Base-by-base conservation (phyloP, 2,888 invertebrate species). In the Ormyrus pomaceus region DNA sequence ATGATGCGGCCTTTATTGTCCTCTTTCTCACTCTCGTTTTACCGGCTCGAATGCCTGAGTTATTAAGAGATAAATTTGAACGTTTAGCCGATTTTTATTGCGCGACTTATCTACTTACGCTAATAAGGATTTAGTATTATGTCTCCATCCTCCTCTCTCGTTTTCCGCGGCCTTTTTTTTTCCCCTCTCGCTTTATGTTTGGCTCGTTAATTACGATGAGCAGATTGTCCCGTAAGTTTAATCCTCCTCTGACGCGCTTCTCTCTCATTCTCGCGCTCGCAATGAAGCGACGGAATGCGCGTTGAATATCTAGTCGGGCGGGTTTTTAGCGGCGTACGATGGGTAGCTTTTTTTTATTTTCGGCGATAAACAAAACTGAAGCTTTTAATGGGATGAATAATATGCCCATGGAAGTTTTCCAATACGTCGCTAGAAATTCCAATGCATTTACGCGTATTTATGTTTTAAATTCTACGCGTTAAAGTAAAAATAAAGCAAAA, bases 51-150 rank as follows among this genome's bases (percentile, higher is more conserved):
- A 13, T n/a, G 45, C 55, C n/a, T 13, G 56, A 74, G 34, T 79
- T 70, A 70, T 70, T 64, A 62, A 65, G 55, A 71, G 34, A 75
- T 76, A 76, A 80, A 76, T 75, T 55, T 53, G 45, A 56, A 48
- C 48, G 70, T 69, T 74, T 65, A 71, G 71, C 59, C 70, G 58
- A 79, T 69, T 66, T 79, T 75, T 66, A 79, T 55, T 73, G 65
- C 55, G 51, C 53, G 61, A 71, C 68, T 62, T 75, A 68, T 65
- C 71, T 76, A 80, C 61, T 66, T 66, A 66, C 55, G 72, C 61
- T 78, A 76, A 80, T 73, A 68, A 80, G 62, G 53, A 76, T 80
- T 80, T 66, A 65, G 61, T 53, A 75, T 80, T 71, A 76, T 62
- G 76, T 76, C 74, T 79, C 59, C 61, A 70, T 75, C 46, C 56